Evolutionary conservation across 2,888 invertebrate species (phyloP), one percentile per base, ranked within the genome.

Genomic region (Cosmorhoe ocellata): DNA sequence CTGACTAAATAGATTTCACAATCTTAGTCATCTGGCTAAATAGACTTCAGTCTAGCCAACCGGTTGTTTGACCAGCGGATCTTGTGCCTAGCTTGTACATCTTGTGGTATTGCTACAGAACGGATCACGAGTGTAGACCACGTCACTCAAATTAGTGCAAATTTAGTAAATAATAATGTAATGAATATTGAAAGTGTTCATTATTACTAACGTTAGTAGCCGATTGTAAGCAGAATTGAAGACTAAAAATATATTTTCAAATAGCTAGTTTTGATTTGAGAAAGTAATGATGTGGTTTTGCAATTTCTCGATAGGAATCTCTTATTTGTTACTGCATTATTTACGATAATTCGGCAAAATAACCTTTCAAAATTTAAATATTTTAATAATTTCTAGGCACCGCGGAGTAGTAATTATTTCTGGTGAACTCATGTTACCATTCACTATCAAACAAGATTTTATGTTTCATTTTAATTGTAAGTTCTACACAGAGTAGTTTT

Each of bases 351-450:
- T 49, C 44, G 45, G 42, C 31, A 26, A 26, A 34, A 24, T 45
- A 49, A 54, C 53, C 36, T 45, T 36, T 49, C 41, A 44, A 54
- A 54, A 44, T 8, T 32, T 46, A 14, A 40, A 41, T 45, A 37
- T 34, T 37, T 45, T n/a, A n/a, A n/a, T n/a, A n/a, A 46, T 51
- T 50, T 14, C 22, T 40, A 28, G 56, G 59, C 59, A 58, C 56
- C 56, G 61, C 50, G 46, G 32, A 50, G 50, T 40, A 40, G 51
- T 67, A 64, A 72, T 75, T 78, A 78, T 74, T 76, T 76, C 84
- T 86, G 87, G 86, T 85, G 85, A 86, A 86, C 83, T 82, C 85
- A 84, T 86, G 88, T 89, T 88, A 89, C 88, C 88, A 88, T 84
- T 84, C 86, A 85, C 84, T 85, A 80, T 79, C 71, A 80, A 79